Base-by-base conservation (phyloP, 2,113 vertebrate genomes). In the Lontra canadensis region DNA sequence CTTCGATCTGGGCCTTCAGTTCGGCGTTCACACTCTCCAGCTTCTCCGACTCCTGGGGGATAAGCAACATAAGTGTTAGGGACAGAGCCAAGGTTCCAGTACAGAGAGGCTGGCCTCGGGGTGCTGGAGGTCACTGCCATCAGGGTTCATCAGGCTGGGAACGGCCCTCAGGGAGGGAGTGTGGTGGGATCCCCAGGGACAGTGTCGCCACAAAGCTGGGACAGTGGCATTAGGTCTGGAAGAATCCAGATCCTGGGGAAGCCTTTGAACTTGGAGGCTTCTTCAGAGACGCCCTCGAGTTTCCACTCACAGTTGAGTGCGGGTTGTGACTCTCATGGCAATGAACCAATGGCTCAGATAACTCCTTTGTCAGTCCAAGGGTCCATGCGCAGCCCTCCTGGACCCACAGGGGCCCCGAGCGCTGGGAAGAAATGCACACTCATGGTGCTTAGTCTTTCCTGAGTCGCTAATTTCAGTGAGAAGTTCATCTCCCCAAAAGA, bases 1-100 rank as follows among this genome's bases (percentile, higher is more conserved):
- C 99, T 98, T 99, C 99, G 0, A 99, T 99, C 97, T 99, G 99
- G 73, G 99, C 99, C 98, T 99, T 99, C 98, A 99, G 97, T n/a
- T 99, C 99, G 0, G 99, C 98, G 42, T 99, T 99, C 95, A 99
- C 99, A 0, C 98, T 99, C 98, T 99, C 99, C 98, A 99, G 98
- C 97, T 99, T 99, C 99, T 99, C 99, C 0, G 99, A 99, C 95
- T 99, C 99, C 99, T 99, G 90, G 84, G 93, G 96, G 25, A 95
- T 73, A 98, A 94, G 94, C 4, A 93, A 42, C 69, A 67, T 76
- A 81, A n/a, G 6, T 42, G 23, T 92, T 11, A 82, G 78, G 63
- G 39, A 52, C 4, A 44, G n/a, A n/a, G 49, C 17, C 23, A 17
- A 59, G n/a, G 26, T 71, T 14, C 55, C 44, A 23, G 29, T 3